A percentile compares a stretch with the other conserved stretches of the same genome.
These are phyloP conservation scores for Hypercompe scribonia DNA, from an alignment of 2,888 invertebrate species.

Conservation along the genomic window DNA sequence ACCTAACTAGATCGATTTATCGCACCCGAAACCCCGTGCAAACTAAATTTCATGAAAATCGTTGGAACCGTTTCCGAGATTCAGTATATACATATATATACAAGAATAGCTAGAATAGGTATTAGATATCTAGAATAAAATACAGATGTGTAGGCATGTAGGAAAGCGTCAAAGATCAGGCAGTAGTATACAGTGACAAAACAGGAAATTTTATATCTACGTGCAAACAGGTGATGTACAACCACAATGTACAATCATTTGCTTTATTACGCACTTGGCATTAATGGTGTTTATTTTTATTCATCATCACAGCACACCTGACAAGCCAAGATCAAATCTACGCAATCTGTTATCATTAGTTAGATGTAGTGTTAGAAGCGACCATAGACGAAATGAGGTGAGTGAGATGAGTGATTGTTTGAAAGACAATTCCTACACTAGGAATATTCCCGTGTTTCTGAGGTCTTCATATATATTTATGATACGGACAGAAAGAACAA, in stretches of 20 bases:
- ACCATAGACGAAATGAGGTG: background rate
- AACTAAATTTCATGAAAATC: no score
- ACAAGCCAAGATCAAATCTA: background rate
- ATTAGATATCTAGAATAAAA: background rate
- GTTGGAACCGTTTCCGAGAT: no score
- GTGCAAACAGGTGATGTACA: background rate
- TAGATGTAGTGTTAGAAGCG: background rate
- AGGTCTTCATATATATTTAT: no score
- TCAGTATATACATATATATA: no score
- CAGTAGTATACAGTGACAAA: background rate
- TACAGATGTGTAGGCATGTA: background rate
- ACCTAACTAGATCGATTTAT: no score
- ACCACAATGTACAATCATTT: background rate
- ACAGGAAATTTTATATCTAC: slow-evolving; percentile 1
- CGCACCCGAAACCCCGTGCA: no score
- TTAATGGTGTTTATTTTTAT: background rate
- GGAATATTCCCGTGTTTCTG: no score
- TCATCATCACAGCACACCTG: background rate
- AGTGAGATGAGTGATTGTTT: no score
- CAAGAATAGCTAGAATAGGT: no score
- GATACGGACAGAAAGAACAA: no score
- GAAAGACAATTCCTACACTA: no score
- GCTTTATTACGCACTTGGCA: slow-evolving; percentile 1
- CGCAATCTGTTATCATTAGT: background rate
- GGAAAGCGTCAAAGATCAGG: background rate